phyloP scores from a whole-genome alignment of 2,888 invertebrate genomes.

The Ectemnius continuus region DNA sequence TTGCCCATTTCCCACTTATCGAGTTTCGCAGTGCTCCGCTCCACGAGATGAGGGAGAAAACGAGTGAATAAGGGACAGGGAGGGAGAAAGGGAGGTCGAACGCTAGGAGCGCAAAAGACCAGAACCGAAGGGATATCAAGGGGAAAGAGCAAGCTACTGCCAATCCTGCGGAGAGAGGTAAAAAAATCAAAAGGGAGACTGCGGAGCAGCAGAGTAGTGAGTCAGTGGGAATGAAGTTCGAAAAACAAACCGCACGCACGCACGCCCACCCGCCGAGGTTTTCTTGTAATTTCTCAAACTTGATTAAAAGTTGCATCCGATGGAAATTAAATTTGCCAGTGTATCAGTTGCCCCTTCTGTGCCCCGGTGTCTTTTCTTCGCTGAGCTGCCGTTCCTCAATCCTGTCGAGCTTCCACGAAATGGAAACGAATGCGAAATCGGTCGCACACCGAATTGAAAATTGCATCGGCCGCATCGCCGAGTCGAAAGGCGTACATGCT shows the following conservation, averaged over 20 bases:
- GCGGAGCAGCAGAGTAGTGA: slow-evolving; percentile 21
- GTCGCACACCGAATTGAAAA: background rate
- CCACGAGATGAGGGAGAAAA: background rate
- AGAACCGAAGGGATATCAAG: slow-evolving; percentile 28
- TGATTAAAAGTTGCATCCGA: slow-evolving; percentile 72
- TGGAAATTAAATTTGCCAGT: slow-evolving; percentile 68
- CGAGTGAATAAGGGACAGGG: slow-evolving; percentile 12
- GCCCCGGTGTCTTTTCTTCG: slow-evolving; percentile 25
- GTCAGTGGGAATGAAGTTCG: background rate
- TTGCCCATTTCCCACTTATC: slow-evolving; percentile 65
- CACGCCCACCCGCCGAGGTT: slow-evolving; percentile 56
- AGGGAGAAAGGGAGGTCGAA: slow-evolving; percentile 18
- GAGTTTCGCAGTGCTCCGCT: slow-evolving; percentile 52
- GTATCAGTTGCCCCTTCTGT: slow-evolving; percentile 60
- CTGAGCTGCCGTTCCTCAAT: background rate
- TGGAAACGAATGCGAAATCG: slow-evolving; percentile 40
- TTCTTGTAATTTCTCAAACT: slow-evolving; percentile 73
- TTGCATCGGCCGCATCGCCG: background rate
- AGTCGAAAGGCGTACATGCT: background rate
- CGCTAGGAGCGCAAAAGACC: slow-evolving; percentile 16
- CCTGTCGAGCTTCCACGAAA: slow-evolving; percentile 14
- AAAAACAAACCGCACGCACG: background rate
- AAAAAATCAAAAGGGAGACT: slow-evolving; percentile 24
- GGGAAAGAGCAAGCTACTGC: slow-evolving; percentile 14
- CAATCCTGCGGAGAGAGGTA: background rate